Evolutionary conservation across 2,888 invertebrate species (phyloP).

Genomic region (Erebia palarica): DNA sequence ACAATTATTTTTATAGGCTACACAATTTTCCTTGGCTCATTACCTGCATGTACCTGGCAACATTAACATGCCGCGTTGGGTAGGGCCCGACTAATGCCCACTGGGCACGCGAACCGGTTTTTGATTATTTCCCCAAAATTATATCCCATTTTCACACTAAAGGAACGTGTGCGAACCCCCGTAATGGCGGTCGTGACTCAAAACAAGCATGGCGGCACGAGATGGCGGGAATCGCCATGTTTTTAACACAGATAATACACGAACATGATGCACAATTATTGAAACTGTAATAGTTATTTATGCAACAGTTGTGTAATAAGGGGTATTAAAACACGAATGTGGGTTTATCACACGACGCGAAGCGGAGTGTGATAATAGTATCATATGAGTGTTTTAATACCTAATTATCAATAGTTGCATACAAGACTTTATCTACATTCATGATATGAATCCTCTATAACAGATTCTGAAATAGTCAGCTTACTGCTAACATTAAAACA

Average conservation of each 20-base stretch:
- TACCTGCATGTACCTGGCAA: constrained; percentile 78
- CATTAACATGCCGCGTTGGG: constrained; percentile 77
- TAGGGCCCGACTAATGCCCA: constrained; percentile 76
- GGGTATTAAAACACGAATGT: too few relatives aligned
- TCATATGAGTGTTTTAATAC: too few relatives aligned
- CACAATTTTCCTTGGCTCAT: constrained; percentile 82
- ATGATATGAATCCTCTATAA: too few relatives aligned
- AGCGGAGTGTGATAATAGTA: too few relatives aligned
- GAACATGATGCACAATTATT: constrained; percentile 26
- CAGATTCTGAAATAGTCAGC: too few relatives aligned
- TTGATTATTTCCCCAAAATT: constrained; percentile 81
- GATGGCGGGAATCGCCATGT: constrained; percentile 41
- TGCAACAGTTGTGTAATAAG: too few relatives aligned
- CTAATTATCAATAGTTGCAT: too few relatives aligned
- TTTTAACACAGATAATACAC: constrained; percentile 33
- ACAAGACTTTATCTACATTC: too few relatives aligned
- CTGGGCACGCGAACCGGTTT: constrained; percentile 78
- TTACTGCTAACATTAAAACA: too few relatives aligned
- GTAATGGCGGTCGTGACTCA: constrained; percentile 68
- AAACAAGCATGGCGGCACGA: constrained; percentile 63
- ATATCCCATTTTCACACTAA: constrained; percentile 81
- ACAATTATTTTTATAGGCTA: constrained; percentile 82
- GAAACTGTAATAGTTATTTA: constrained; percentile 16
- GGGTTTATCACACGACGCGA: too few relatives aligned
- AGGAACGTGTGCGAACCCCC: constrained; percentile 62